Conservation (phyloP, 2,888 invertebrate species). For the Drosophila acutilabella region DNA sequence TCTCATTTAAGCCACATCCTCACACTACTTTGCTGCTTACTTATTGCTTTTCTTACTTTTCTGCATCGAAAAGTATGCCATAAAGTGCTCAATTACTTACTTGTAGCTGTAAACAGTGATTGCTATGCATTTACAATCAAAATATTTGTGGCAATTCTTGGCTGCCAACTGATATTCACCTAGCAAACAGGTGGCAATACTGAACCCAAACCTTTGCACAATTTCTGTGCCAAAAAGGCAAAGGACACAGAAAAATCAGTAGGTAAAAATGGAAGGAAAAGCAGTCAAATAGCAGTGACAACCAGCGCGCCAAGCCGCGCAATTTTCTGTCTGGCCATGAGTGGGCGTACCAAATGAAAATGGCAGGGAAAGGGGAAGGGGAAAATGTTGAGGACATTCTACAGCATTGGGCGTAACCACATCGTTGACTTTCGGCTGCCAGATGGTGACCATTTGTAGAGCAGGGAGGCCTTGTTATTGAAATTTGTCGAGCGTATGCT, state of each 20-base stretch:
- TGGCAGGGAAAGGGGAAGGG: background rate
- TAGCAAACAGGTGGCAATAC: conserved; percentile 40
- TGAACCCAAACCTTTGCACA: too few relatives aligned
- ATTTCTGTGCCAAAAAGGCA: background rate
- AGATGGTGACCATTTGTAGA: conserved; percentile 26
- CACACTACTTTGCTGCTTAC: background rate
- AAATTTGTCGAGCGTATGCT: conserved; percentile 69
- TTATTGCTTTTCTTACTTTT: background rate
- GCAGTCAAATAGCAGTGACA: conserved; percentile 9
- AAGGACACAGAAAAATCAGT: background rate
- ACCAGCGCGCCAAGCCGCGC: conserved; percentile 27
- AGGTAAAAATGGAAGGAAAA: background rate
- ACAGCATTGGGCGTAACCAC: conserved; percentile 30
- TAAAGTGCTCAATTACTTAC: conserved; percentile 56
- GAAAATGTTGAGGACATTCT: background rate
- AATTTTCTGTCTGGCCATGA: conserved; percentile 16
- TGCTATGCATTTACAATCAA: conserved; percentile 19
- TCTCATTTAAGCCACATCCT: background rate
- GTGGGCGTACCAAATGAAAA: background rate
- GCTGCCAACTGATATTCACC: conserved; percentile 31
- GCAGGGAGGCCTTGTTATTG: conserved; percentile 54
- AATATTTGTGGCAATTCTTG: background rate
- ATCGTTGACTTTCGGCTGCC: conserved; percentile 44
- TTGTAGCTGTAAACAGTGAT: conserved; percentile 49
- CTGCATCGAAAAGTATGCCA: conserved; percentile 17